phyloP scores from a whole-genome alignment of 1,140 invertebrate species.

The Sarcophaga peregrina region DNA sequence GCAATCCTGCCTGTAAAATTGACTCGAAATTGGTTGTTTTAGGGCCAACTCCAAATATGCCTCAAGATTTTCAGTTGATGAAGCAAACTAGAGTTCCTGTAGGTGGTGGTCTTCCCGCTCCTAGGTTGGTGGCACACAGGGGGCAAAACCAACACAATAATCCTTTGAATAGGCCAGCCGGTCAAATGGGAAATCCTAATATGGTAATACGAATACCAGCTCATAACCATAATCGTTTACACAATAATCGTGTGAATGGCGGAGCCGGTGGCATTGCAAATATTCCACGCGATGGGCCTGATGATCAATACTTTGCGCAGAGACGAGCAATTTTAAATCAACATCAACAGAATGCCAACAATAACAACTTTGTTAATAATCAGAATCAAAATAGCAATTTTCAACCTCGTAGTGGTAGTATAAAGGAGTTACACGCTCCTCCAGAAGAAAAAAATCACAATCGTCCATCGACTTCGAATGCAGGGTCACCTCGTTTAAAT shows the following conservation, averaged over 20 bases:
- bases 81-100: conserved; percentile 60
- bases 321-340: conserved; percentile 60
- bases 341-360: conserved; percentile 57
- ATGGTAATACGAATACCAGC: conserved; percentile 9
- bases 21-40: conserved; percentile 61
- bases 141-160: conserved; percentile 46
- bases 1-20: conserved; percentile 90
- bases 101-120: conserved; percentile 43
- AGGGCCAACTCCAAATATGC: conserved; percentile 62
- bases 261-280: neutral
- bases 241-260: conserved; percentile 47
- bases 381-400: conserved; percentile 53
- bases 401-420: conserved; percentile 57
- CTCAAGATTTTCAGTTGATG: conserved; percentile 64
- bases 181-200: conserved; percentile 34
- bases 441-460: conserved; percentile 44
- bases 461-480: conserved; percentile 45
- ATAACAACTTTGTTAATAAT: conserved; percentile 54
- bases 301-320: conserved; percentile 60
- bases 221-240: conserved; percentile 43
- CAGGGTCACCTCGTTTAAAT: conserved; percentile 29
- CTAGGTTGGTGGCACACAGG: neutral
- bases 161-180: conserved; percentile 45
- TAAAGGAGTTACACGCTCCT: conserved; percentile 55
- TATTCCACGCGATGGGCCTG: conserved; percentile 31